Evolutionary conservation across 2,888 invertebrate species (phyloP).

Genomic region (Aphidius colemani): DNA sequence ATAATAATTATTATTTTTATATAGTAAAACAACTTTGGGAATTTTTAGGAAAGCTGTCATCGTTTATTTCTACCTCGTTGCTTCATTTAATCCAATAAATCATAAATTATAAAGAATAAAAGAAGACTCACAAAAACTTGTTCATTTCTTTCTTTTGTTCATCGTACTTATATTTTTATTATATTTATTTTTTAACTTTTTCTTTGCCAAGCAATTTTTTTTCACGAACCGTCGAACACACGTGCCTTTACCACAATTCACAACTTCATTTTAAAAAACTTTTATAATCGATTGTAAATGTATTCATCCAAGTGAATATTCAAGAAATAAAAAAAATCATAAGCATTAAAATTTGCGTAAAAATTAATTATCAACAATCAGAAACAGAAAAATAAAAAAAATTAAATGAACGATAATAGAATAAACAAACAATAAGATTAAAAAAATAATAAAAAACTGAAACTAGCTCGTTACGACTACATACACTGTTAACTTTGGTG

Average conservation of each 20-base stretch:
- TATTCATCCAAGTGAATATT: neutral
- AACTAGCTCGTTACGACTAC: too few species aligned
- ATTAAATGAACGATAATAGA: too few species aligned
- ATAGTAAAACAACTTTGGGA: neutral
- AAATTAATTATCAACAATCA: too few species aligned
- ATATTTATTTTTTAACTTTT: slow-evolving; percentile 22
- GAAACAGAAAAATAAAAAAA: too few species aligned
- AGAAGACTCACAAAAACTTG: slow-evolving; percentile 6
- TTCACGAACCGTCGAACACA: slow-evolving; percentile 24
- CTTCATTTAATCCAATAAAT: slow-evolving; percentile 29
- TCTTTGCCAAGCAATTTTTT: slow-evolving; percentile 7
- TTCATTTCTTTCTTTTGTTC: slow-evolving; percentile 5
- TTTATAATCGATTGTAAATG: slow-evolving; percentile 7
- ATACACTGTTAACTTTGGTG: too few species aligned
- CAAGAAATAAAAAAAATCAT: too few species aligned
- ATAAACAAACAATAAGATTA: too few species aligned
- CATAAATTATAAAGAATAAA: slow-evolving; percentile 4
- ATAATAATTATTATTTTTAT: neutral
- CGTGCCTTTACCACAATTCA: slow-evolving; percentile 19
- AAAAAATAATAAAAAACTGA: too few species aligned
- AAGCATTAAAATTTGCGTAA: too few species aligned
- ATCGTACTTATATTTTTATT: slow-evolving; percentile 6
- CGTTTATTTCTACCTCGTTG: slow-evolving; percentile 27
- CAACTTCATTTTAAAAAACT: slow-evolving; percentile 10
- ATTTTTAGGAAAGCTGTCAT: slow-evolving; percentile 15